phyloP scores from a whole-genome alignment of 2,797 vertebrate genomes.

The Rhincodon typus region DNA sequence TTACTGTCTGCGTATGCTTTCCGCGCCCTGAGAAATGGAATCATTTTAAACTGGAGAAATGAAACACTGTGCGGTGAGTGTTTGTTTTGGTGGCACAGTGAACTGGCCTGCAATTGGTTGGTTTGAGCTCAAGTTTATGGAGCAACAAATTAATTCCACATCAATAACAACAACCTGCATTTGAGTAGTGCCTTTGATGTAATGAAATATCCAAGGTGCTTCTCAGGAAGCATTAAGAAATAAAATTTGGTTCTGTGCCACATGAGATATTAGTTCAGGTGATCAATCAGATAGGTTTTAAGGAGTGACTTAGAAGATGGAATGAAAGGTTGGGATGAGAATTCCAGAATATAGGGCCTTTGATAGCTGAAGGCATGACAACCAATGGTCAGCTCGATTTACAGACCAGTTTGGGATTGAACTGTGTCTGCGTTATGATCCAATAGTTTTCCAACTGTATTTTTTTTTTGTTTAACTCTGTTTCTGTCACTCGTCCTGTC shows the following conservation, averaged over 20 bases:
- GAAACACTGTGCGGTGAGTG: constrained; percentile 1
- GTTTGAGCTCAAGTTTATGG: too few species aligned
- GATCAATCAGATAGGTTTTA: not conserved
- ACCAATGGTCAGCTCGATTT: not conserved
- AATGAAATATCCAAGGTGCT: not conserved
- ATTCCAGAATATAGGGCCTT: not conserved
- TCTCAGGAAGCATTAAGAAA: not conserved
- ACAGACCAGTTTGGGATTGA: not conserved
- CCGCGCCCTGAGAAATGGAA: constrained; percentile 1
- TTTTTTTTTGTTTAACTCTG: not conserved
- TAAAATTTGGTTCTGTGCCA: not conserved
- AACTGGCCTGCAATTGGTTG: not conserved
- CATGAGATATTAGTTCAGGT: not conserved
- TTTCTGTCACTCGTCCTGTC: not conserved
- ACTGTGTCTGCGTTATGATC: not conserved
- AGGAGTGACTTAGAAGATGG: not conserved
- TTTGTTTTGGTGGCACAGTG: not conserved
- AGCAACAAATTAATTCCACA: not conserved
- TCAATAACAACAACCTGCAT: not conserved
- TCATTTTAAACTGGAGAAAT: constrained; percentile 25
- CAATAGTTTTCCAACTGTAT: not conserved
- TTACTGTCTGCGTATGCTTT: constrained; percentile 16
- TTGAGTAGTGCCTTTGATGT: not conserved
- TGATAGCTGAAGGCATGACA: not conserved
- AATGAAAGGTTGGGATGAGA: not conserved